Percentiles rank a stretch among this genome's conserved stretches.
Evolutionary conservation across 2,888 invertebrate species (phyloP).

Genomic region (Phania funesta): DNA sequence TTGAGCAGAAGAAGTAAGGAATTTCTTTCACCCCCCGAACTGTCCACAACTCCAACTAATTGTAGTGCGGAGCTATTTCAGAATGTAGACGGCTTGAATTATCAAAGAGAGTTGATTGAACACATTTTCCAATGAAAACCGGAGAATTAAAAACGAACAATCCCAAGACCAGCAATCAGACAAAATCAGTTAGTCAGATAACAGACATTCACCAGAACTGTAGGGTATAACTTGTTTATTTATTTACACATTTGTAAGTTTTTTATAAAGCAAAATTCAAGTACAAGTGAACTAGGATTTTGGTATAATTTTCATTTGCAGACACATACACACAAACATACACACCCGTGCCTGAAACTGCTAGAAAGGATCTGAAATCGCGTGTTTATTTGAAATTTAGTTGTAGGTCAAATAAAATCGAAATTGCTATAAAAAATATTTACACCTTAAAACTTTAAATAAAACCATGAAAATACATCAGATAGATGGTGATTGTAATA

Average conservation of each 20-base stretch:
- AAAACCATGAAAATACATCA: background rate
- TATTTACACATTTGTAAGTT: background rate
- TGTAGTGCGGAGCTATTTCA: no score
- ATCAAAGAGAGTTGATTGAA: no score
- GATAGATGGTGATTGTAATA: background rate
- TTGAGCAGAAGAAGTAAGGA: no score
- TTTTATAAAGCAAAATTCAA: constrained; percentile 7
- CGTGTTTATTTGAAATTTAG: constrained; percentile 77
- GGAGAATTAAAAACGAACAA: no score
- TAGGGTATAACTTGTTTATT: background rate
- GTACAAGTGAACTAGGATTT: constrained; percentile 2
- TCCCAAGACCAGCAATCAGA: no score
- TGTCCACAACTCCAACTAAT: no score
- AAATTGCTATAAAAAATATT: constrained; percentile 29
- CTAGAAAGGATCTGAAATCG: constrained; percentile 67
- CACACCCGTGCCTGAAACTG: background rate
- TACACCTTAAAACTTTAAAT: background rate
- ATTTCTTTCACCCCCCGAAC: no score
- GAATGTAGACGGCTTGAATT: no score
- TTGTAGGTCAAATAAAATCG: constrained; percentile 77
- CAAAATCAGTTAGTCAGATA: background rate
- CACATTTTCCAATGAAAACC: no score
- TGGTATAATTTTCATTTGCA: background rate
- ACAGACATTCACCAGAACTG: background rate
- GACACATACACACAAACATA: background rate